A percentile compares a stretch with the other conserved stretches of the same genome.
Evolutionary conservation across 2,888 invertebrate genomes (phyloP).

Genomic region (Hemicrepidius hirtus): DNA sequence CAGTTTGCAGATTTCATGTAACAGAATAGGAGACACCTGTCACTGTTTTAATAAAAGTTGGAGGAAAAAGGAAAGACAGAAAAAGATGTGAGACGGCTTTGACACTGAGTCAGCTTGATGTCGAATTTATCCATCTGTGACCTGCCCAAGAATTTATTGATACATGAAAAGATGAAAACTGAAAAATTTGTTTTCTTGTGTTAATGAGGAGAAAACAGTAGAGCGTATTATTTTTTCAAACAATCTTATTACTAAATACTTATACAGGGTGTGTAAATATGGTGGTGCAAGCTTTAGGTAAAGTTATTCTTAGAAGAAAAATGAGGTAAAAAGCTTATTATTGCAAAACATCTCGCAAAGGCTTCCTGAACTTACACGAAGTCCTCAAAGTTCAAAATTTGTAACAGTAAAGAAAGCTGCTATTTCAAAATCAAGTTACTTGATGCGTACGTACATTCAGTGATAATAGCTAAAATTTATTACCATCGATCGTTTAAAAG

Average conservation of each 20-base stretch:
- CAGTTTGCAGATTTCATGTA: slow-evolving; percentile 29
- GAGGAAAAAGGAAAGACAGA: slow-evolving; percentile 16
- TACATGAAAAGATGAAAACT: slow-evolving; percentile 21
- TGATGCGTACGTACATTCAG: too few relatives aligned
- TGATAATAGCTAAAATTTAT: too few relatives aligned
- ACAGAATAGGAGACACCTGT: slow-evolving; percentile 30
- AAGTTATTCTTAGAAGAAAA: too few relatives aligned
- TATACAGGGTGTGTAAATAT: too few relatives aligned
- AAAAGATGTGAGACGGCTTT: slow-evolving; percentile 37
- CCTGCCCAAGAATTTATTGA: slow-evolving; percentile 35
- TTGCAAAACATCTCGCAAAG: too few relatives aligned
- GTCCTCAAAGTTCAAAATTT: too few relatives aligned
- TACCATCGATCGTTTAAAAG: too few relatives aligned
- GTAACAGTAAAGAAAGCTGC: too few relatives aligned
- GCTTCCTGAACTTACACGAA: too few relatives aligned
- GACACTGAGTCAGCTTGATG: slow-evolving; percentile 32
- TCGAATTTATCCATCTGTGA: slow-evolving; percentile 41
- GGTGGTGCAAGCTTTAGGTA: too few relatives aligned
- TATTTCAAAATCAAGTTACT: too few relatives aligned
- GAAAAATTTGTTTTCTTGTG: not conserved
- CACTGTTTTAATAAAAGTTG: slow-evolving; percentile 40
- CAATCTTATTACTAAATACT: not conserved
- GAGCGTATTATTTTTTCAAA: not conserved
- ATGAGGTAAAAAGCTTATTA: too few relatives aligned
- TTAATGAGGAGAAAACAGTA: not conserved